Evolutionary conservation across 1,140 invertebrate species (phyloP), one percentile per base, ranked within the genome.

Genomic region (Aethina tumida): DNA sequence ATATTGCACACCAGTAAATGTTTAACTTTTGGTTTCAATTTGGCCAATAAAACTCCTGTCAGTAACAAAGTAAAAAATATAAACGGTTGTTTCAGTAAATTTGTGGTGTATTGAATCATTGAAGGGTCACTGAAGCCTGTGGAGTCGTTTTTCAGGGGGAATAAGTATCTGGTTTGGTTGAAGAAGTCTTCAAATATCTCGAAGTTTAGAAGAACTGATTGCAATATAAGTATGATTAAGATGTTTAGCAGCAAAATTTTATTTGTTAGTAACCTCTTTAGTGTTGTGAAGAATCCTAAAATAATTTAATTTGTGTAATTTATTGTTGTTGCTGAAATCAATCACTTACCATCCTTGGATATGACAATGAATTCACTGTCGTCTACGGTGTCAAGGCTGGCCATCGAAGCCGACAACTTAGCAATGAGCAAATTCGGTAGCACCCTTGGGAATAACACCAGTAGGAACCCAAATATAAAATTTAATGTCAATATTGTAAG

Each of bases 31-130:
- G 78, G 74, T 43, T 68, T 68, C 0, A 61, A 55, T 55, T 69
- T 75, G 0, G 71, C 56, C 3, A 84, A 75, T 1, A 83, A 42
- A 14, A 77, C 49, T 0, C 80, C 81, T 25, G 72, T 66, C 2
- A 75, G 31, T 3, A 82, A 55, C 29, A 81, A 60, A 2, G 71
- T 67, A 8, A 76, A 42, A 1, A 71, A 71, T 41, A 75, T 69
- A 2, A 80, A 59, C 1, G 80, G 59, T 2, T 81, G 73, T 39
- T 73, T 74, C 1, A 80, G 59, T 4, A 73, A 56, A 63, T 69
- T 70, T 10, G 59, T 55, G 5, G 69, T 44, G 35, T 71, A 53
- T 38, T 72, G 63, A 0, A 70, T 68, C 1, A 53, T 48, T 37
- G 69, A 63, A 15, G 73, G 70, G 53, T 76, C 72, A 2, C 55